These are phyloP conservation scores for Chinchilla lanigera DNA, from an alignment of 2,113 vertebrate genomes.

Conservation along the genomic window DNA sequence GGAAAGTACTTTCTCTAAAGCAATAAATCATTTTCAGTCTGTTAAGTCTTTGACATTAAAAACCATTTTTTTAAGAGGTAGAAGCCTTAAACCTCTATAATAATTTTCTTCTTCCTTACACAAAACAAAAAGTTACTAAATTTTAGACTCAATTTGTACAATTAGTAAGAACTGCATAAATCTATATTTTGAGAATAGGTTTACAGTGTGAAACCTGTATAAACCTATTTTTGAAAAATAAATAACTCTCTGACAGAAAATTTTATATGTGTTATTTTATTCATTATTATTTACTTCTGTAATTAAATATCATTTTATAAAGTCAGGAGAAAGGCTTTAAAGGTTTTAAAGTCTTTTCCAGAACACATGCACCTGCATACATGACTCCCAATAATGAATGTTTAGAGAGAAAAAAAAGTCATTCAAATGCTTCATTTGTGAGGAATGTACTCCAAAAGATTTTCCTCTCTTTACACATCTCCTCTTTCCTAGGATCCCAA, in stretches of 20 bases:
- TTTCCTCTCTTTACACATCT: not conserved
- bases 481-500: not conserved
- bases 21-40: not conserved
- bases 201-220: not conserved
- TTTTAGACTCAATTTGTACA: not conserved
- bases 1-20: constrained; percentile 41
- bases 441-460: not conserved
- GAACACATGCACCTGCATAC: not conserved
- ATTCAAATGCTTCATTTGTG: not conserved
- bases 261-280: not conserved
- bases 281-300: constrained; percentile 18
- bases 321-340: constrained; percentile 21
- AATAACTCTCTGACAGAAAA: not conserved
- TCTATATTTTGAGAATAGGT: not conserved
- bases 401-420: not conserved
- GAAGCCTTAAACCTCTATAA: not conserved
- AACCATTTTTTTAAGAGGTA: not conserved
- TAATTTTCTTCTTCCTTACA: constrained; percentile 14
- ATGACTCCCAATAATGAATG: not conserved
- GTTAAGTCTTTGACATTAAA: not conserved
- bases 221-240: not conserved
- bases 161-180: not conserved
- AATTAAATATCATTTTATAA: constrained; percentile 43
- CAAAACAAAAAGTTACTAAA: not conserved
- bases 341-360: not conserved